Evolutionary conservation across 2,113 vertebrate genomes (phyloP), one percentile per base, ranked within the genome.

Genomic region (Perognathus longimembris): DNA sequence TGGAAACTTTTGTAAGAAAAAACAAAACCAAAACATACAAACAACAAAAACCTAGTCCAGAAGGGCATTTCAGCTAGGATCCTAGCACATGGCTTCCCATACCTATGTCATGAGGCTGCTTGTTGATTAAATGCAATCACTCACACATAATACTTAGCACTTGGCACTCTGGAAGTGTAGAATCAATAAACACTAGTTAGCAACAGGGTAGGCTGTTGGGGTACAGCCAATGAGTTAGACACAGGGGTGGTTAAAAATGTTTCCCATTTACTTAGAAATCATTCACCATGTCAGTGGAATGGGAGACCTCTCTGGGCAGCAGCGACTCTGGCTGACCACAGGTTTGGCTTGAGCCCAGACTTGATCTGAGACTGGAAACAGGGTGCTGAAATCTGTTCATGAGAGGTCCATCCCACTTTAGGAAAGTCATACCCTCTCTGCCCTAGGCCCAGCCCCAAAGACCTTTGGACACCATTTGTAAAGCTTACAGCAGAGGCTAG

Each of bases 221-320:
- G 34, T 57, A 63, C 63, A 88, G 70, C 88, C 79, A 92, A 45
- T 38, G 30, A 92, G 84, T 59, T 50, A 71, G 90, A 82, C 54
- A 42, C 22, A 18, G 70, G n/a, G 82, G 64, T 50, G 61, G 90
- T 71, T 38, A 22, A 67, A 90, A 88, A n/a, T n/a, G 70, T 59
- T 50, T 36, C 83, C 42, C 71, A 4, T 59, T 88, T n/a, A 50
- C 18, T 69, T 61, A 61, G 40, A 70, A 78, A 7, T 61, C 66
- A 70, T 61, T 61, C 59, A 6, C 4, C 0, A 0, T 34, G 50
- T 67, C 32, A 15, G 2, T 22, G 24, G 54, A 28, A 11, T 40
- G 40, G 82, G 26, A 26, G 32, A 67, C 45, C 66, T 85, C 1
- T 0, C 22, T 1, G 18, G 32, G 40, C 10, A 50, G 66, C 42